A percentile compares a stretch with the other conserved stretches of the same genome.
These are phyloP conservation scores for Eriocheir sinensis DNA, from an alignment of 1,140 invertebrate genomes.

Conservation along the genomic window DNA sequence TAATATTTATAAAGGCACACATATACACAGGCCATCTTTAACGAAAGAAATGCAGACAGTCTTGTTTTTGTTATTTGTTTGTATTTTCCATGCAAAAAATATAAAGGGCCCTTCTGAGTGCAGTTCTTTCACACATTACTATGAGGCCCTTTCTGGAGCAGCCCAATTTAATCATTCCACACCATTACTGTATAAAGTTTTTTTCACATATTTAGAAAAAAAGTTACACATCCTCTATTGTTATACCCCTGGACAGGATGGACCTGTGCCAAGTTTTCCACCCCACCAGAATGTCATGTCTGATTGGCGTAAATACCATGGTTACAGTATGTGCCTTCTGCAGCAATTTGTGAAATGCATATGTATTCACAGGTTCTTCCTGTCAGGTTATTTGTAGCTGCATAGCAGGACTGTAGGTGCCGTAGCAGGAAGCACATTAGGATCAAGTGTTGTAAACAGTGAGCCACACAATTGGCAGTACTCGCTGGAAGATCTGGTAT, in stretches of 20 bases:
- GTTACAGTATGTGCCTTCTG: conserved; percentile 74
- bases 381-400: conserved; percentile 72
- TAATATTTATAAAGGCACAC: conserved; percentile 3
- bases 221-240: conserved; percentile 61
- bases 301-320: conserved; percentile 67
- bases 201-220: conserved; percentile 60
- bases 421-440: conserved; percentile 47
- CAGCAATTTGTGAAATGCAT: conserved; percentile 66
- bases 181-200: conserved; percentile 58
- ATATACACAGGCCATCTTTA: not conserved
- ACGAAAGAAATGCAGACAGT: not conserved
- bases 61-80: conserved; percentile 48
- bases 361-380: conserved; percentile 70
- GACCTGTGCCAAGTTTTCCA: conserved; percentile 65
- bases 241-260: conserved; percentile 66
- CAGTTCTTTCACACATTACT: not conserved
- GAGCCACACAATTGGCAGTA: not conserved
- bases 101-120: conserved; percentile 66
- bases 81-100: conserved; percentile 59
- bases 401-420: conserved; percentile 64
- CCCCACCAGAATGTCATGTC: conserved; percentile 35
- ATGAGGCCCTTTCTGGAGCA: conserved; percentile 64
- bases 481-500: not conserved
- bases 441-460: conserved; percentile 40
- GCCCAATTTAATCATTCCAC: conserved; percentile 72